These are phyloP conservation scores for Eremophila alpestris DNA, from an alignment of 2,797 vertebrate genomes.

Conservation along the genomic window DNA sequence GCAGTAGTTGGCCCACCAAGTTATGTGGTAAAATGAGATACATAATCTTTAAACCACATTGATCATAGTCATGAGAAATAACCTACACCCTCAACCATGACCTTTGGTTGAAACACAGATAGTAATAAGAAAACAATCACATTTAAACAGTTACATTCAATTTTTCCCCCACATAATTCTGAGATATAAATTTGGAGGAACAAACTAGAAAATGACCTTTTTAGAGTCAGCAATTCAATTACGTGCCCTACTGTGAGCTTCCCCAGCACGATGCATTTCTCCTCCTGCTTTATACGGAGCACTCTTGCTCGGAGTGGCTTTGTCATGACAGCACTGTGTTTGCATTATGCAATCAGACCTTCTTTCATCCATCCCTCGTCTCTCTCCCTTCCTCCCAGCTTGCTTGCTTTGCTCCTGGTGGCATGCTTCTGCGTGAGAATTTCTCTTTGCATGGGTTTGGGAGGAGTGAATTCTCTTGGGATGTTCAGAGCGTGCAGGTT, in stretches of 20 bases:
- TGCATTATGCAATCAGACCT: constrained; percentile 60
- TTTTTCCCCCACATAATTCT: constrained; percentile 59
- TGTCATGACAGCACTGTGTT: constrained; percentile 70
- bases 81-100: constrained; percentile 45
- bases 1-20: constrained; percentile 49
- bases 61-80: constrained; percentile 64
- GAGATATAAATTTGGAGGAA: constrained; percentile 62
- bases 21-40: constrained; percentile 70
- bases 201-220: constrained; percentile 66
- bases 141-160: constrained; percentile 59
- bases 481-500: constrained; percentile 54
- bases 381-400: not conserved
- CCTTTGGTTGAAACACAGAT: constrained; percentile 63
- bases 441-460: constrained; percentile 65
- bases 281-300: not conserved
- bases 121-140: constrained; percentile 72
- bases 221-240: constrained; percentile 54
- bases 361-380: constrained; percentile 44
- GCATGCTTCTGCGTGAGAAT: constrained; percentile 67
- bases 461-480: constrained; percentile 51
- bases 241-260: constrained; percentile 36
- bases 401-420: constrained; percentile 37
- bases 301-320: constrained; percentile 53
- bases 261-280: not conserved
- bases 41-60: constrained; percentile 73